Percentiles rank a stretch among this genome's conserved stretches.
Evolutionary conservation across 2,113 vertebrate genomes (phyloP).

Genomic region (Psittacula cyanocephala): DNA sequence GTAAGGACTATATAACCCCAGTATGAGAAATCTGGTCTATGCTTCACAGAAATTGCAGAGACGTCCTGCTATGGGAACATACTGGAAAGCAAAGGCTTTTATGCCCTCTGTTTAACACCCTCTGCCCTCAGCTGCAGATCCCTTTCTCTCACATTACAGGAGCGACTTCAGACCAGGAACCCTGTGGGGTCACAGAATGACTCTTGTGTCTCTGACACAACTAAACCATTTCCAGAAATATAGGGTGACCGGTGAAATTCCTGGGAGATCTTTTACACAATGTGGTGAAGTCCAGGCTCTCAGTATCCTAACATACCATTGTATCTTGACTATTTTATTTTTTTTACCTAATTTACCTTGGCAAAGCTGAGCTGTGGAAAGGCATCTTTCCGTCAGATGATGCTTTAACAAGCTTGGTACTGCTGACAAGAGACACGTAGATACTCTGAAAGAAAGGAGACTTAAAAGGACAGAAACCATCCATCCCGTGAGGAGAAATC

Average conservation of each 20-base stretch:
- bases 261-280: background rate
- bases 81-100: background rate
- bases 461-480: background rate
- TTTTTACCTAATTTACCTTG: background rate
- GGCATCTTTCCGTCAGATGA: rapidly evolving
- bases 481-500: background rate
- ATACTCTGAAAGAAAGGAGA: background rate
- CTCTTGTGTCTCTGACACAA: background rate
- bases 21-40: background rate
- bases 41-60: background rate
- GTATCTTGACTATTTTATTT: background rate
- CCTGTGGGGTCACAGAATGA: background rate
- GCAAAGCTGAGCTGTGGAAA: background rate
- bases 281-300: background rate
- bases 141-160: background rate
- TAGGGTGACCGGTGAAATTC: background rate
- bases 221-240: background rate
- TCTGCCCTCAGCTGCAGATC: background rate
- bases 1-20: background rate
- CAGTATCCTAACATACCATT: background rate
- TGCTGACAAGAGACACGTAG: background rate
- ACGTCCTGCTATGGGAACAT: background rate
- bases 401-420: background rate
- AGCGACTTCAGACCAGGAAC: background rate
- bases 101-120: background rate